Evolutionary conservation across 2,113 vertebrate genomes (phyloP).

Genomic region (Sula dactylatra): DNA sequence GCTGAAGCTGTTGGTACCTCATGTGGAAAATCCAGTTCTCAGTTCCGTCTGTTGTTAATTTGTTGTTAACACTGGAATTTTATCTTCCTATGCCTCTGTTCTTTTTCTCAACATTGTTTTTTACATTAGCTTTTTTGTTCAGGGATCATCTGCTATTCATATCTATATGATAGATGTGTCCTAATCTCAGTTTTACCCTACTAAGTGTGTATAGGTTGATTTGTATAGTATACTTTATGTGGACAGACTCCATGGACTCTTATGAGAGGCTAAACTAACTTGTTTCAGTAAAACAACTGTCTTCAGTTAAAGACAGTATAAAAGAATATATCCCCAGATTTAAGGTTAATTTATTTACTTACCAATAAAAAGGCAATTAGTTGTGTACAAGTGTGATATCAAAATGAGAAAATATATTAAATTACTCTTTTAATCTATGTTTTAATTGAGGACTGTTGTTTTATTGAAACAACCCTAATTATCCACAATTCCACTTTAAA

Average conservation of each 20-base stretch:
- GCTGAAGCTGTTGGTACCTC: not conserved
- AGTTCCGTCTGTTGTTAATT: not conserved
- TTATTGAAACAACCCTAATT: not conserved
- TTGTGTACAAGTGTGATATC: not conserved
- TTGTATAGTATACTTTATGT: not conserved
- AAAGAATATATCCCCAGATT: not conserved
- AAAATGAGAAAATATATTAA: not conserved
- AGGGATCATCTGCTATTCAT: not conserved
- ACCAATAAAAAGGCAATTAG: not conserved
- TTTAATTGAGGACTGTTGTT: not conserved
- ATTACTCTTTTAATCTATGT: not conserved
- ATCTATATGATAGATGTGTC: not conserved
- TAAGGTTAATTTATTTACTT: not conserved
- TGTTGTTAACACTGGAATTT: not conserved
- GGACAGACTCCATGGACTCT: not conserved
- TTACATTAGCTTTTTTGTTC: not conserved
- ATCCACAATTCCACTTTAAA: not conserved
- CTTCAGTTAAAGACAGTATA: not conserved
- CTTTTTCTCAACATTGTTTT: not conserved
- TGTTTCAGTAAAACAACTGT: not conserved
- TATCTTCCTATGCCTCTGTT: not conserved
- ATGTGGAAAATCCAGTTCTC: not conserved
- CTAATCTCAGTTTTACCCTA: not conserved
- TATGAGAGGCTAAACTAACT: not conserved
- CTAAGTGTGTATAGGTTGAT: not conserved